Percentiles rank a stretch among this genome's conserved stretches.
Evolutionary conservation across 2,888 invertebrate species (phyloP).

Genomic region (Pollenia amentaria): DNA sequence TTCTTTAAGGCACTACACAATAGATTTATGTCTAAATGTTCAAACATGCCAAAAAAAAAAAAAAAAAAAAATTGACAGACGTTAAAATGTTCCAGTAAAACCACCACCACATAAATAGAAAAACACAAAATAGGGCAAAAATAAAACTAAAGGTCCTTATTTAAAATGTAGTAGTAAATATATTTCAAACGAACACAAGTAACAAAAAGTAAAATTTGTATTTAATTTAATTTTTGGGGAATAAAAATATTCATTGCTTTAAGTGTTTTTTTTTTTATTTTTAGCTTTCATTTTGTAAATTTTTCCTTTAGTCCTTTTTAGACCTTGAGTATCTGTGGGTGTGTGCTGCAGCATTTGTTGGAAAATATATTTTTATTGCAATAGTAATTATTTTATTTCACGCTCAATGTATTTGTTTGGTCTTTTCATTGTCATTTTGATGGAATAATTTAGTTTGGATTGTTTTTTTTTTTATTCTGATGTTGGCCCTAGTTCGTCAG

Average conservation of each 20-base stretch:
- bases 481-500: conserved; percentile 21
- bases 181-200: not conserved
- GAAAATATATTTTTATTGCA: conserved; percentile 49
- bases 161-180: not conserved
- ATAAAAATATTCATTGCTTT: conserved; percentile 3
- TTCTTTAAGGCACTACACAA: conserved; percentile 42
- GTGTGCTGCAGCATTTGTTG: conserved; percentile 23
- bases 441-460: conserved; percentile 62
- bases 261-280: conserved; percentile 2
- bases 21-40: conserved; percentile 11
- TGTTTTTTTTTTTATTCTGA: not conserved
- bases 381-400: conserved; percentile 71
- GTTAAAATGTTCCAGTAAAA: not conserved
- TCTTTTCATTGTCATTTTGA: conserved; percentile 58
- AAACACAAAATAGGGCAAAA: not conserved
- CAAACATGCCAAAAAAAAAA: not conserved
- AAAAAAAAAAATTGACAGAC: conserved; percentile 25
- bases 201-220: not conserved
- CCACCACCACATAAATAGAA: not conserved
- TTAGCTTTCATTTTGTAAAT: not conserved
- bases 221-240: conserved; percentile 7
- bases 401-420: conserved; percentile 71
- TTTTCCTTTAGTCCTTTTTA: not conserved
- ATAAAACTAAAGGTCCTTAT: not conserved
- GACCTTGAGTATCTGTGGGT: not conserved